Base-by-base conservation (phyloP, 2,113 vertebrate genomes). In the Colinus virginianus region DNA sequence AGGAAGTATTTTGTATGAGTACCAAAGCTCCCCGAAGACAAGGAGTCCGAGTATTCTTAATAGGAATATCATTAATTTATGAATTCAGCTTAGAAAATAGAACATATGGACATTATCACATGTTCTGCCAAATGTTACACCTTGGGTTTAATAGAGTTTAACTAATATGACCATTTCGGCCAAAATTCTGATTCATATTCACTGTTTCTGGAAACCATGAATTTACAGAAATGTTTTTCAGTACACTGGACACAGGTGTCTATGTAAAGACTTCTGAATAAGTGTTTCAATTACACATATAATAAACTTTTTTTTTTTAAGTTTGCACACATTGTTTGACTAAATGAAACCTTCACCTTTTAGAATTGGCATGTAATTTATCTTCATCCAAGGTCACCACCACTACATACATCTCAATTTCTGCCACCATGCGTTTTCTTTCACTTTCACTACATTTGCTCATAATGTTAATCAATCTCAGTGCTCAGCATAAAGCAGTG, bases 291-390 rank as follows among this genome's bases (percentile, higher is more conserved):
- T 12, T 49, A 36, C 5, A 20, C 11, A 13, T 32, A 55, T 22
- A 53, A 45, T 11, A 11, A 15, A 25, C 1, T 21, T 9, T 14
- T 62, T 32, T 25, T 45, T 45, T 45, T 48, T 48, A 48, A 21
- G 12, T 13, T 22, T 61, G 69, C 2, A 34, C 6, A 63, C 7
- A 43, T 0, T 17, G 4, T 30, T 7, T 6, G 3, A 66, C 16
- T 34, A 59, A 68, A 46, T 3, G 0, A 46, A 74, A 13, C 3
- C 15, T 26, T 63, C 4, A 34, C 1, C 2, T 8, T 70, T 66
- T 21, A 55, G 7, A 87, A 56, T 6, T 1, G 6, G 21, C 13
- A 26, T 62, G 28, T n/a, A 75, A 58, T 15, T 32, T 49, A n/a
- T 7, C 36, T 15, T 32, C 45, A n/a, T 7, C n/a, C 3, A 8